These are phyloP conservation scores for Pentalonia nigronervosa DNA, from an alignment of 1,140 invertebrate genomes.

Conservation along the genomic window DNA sequence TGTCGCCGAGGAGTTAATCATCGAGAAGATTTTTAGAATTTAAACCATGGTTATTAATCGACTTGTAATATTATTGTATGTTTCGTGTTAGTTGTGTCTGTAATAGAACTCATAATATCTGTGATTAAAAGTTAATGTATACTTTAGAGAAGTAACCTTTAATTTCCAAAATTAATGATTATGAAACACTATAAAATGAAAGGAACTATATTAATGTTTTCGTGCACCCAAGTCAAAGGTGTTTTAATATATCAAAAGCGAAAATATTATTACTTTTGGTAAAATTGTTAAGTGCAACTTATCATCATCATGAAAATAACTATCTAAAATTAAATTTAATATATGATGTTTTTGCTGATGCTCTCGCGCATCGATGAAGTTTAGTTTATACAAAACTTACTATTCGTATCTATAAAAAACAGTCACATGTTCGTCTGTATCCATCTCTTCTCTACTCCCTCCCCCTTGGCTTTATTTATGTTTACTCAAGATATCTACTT, in stretches of 20 bases:
- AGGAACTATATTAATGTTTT: background rate
- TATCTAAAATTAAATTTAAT: background rate
- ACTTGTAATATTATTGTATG: background rate
- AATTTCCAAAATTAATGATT: conserved; percentile 10
- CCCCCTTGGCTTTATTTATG: background rate
- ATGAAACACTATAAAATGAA: background rate
- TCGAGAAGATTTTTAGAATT: background rate
- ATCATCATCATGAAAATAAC: background rate
- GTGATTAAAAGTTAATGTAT: conserved; percentile 24
- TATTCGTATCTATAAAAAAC: background rate
- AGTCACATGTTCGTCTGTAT: background rate
- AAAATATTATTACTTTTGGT: background rate
- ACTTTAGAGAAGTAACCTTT: background rate
- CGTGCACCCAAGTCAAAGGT: background rate
- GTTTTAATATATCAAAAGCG: background rate
- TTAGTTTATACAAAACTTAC: background rate
- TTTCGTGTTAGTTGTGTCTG: background rate
- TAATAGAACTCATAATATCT: conserved; percentile 13
- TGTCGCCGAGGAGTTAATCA: background rate
- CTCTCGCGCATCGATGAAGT: background rate
- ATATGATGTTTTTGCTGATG: background rate
- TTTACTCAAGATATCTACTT: too few relatives aligned
- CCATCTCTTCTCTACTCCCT: too few relatives aligned
- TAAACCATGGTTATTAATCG: background rate
- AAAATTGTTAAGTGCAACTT: background rate